A percentile compares a stretch with the other conserved stretches of the same genome.
These are phyloP conservation scores for Catharus ustulatus DNA, from an alignment of 2,797 vertebrate genomes.

Conservation along the genomic window DNA sequence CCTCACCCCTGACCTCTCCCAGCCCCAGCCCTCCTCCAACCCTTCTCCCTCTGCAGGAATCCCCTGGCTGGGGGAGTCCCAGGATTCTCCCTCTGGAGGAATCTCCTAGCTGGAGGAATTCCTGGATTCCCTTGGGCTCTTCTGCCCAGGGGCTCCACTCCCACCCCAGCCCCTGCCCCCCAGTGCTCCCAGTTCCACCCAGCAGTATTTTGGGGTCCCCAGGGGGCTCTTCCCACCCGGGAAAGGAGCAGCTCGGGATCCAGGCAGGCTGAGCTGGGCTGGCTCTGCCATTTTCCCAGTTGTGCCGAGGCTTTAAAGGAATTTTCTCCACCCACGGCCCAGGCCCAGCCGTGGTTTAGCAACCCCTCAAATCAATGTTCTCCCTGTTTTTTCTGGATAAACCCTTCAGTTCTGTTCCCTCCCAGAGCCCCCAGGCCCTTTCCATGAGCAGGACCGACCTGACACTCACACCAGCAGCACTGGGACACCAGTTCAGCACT, in stretches of 20 bases:
- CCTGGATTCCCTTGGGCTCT: not conserved
- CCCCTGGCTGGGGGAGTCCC: no score
- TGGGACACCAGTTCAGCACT: not conserved
- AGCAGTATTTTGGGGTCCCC: not conserved
- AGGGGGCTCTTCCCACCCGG: not conserved
- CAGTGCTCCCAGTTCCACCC: accelerated
- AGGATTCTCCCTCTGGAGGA: not conserved
- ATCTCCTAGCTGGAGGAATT: not conserved
- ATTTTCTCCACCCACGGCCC: accelerated
- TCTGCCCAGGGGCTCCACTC: not conserved
- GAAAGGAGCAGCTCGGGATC: not conserved
- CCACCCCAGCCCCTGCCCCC: accelerated
- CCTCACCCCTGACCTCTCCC: no score
- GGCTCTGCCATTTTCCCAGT: not conserved
- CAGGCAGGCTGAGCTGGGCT: not conserved
- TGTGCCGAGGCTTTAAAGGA: not conserved
- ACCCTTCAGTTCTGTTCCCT: not conserved
- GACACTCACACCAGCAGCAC: not conserved
- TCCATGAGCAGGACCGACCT: not conserved
- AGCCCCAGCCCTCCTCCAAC: no score
- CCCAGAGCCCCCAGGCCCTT: not conserved
- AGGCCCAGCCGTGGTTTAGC: not conserved
- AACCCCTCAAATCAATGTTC: not conserved
- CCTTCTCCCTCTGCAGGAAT: not conserved
- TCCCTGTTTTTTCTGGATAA: not conserved